Conservation (phyloP, 2,888 invertebrate genomes). For the Thalpophila matura region DNA sequence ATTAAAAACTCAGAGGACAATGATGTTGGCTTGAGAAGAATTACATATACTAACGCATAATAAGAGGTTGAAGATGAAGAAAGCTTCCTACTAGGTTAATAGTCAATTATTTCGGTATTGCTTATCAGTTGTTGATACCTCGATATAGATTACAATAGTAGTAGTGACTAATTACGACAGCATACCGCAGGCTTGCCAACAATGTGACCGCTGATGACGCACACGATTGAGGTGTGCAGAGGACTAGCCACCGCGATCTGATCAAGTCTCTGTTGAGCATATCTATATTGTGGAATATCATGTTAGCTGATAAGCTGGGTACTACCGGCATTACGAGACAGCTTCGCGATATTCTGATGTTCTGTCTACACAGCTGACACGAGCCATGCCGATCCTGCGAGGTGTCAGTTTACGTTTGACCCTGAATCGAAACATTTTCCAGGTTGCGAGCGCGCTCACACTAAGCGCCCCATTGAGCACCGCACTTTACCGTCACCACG, state of each 20-base stretch:
- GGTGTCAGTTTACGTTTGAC: no score
- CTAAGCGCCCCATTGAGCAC: no score
- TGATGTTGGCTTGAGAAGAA: not conserved
- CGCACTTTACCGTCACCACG: no score
- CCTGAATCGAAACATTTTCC: no score
- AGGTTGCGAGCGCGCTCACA: no score
- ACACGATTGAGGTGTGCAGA: not conserved
- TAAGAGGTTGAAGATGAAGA: not conserved
- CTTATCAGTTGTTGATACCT: constrained; percentile 34
- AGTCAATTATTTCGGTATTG: not conserved
- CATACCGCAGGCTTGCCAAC: constrained; percentile 45
- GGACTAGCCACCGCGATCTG: not conserved
- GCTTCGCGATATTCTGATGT: no score
- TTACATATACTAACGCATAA: not conserved
- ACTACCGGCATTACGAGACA: no score
- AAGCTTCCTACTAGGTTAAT: not conserved
- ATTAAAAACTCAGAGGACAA: no score
- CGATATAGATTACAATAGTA: constrained; percentile 33
- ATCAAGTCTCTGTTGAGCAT: not conserved
- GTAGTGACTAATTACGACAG: constrained; percentile 50
- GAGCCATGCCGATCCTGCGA: no score
- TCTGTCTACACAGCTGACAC: no score
- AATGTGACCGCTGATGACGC: constrained; percentile 43
- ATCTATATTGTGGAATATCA: no score
- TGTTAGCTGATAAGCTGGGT: no score